These are phyloP conservation scores for Neostethus bicornis DNA, from an alignment of 2,797 vertebrate species.

Conservation along the genomic window DNA sequence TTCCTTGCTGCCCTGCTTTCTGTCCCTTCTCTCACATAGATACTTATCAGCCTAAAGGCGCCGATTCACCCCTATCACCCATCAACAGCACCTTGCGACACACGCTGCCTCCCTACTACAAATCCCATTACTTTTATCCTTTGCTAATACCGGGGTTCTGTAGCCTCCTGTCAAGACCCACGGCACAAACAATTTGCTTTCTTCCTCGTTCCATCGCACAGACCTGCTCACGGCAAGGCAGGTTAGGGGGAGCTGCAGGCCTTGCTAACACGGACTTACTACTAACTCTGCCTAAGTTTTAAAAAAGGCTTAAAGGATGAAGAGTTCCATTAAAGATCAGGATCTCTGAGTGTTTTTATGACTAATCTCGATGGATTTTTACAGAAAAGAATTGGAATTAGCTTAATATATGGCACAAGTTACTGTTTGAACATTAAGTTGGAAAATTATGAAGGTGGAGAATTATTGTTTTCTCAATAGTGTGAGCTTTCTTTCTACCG, in stretches of 20 bases:
- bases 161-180: slow-evolving; percentile 78
- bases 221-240: slow-evolving; percentile 57
- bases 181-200: slow-evolving; percentile 81
- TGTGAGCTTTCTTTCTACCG: slow-evolving; percentile 38
- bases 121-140: slow-evolving; percentile 84
- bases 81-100: slow-evolving; percentile 78
- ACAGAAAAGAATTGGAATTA: slow-evolving; percentile 13
- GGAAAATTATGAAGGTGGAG: slow-evolving; percentile 14
- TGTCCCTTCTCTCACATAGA: slow-evolving; percentile 70
- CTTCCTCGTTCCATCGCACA: slow-evolving; percentile 76
- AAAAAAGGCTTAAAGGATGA: slow-evolving; percentile 30
- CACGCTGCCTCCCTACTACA: slow-evolving; percentile 73
- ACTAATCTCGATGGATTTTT: slow-evolving; percentile 13
- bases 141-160: slow-evolving; percentile 75
- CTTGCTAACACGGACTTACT: slow-evolving; percentile 56
- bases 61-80: slow-evolving; percentile 75
- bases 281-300: slow-evolving; percentile 52
- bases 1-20: slow-evolving; percentile 61
- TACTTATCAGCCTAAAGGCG: slow-evolving; percentile 78
- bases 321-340: slow-evolving; percentile 43
- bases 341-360: slow-evolving; percentile 27
- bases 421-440: slow-evolving; percentile 25
- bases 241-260: slow-evolving; percentile 62
- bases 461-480: slow-evolving; percentile 30
- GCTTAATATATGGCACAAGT: slow-evolving; percentile 9